Evolutionary conservation across 2,113 vertebrate genomes (phyloP).

Genomic region (Anhinga rufa): DNA sequence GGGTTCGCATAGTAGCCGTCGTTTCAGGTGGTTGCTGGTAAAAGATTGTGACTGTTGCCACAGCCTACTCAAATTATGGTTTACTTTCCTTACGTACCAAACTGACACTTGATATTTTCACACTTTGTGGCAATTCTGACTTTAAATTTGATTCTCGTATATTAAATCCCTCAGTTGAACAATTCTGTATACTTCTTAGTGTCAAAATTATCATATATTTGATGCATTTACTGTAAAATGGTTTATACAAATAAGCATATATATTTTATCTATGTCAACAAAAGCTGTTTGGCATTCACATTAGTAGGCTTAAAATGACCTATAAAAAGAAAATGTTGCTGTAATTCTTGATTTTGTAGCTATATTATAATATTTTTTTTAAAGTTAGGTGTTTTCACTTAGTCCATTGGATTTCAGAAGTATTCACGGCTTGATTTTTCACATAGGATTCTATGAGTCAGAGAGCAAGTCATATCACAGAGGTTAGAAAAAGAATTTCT

Average conservation of each 20-base stretch:
- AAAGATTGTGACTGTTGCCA: neutral
- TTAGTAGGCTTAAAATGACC: neutral
- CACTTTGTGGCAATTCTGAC: neutral
- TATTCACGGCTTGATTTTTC: neutral
- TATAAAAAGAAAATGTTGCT: neutral
- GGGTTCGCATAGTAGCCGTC: slow-evolving; percentile 69
- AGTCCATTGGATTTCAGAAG: neutral
- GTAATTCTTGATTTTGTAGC: neutral
- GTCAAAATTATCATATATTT: neutral
- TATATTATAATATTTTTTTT: neutral
- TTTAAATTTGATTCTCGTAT: neutral
- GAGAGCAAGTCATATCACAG: neutral
- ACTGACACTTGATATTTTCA: neutral
- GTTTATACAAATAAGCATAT: neutral
- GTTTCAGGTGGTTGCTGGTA: slow-evolving; percentile 68
- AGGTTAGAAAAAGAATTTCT: neutral
- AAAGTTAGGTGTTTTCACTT: neutral
- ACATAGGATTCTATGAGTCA: neutral
- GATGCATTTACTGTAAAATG: neutral
- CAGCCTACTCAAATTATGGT: neutral
- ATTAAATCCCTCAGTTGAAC: neutral
- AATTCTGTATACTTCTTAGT: neutral
- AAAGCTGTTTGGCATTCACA: neutral
- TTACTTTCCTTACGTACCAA: neutral
- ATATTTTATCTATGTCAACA: neutral